Base-by-base conservation (phyloP, 2,797 vertebrate species). In the Rhincodon typus region DNA sequence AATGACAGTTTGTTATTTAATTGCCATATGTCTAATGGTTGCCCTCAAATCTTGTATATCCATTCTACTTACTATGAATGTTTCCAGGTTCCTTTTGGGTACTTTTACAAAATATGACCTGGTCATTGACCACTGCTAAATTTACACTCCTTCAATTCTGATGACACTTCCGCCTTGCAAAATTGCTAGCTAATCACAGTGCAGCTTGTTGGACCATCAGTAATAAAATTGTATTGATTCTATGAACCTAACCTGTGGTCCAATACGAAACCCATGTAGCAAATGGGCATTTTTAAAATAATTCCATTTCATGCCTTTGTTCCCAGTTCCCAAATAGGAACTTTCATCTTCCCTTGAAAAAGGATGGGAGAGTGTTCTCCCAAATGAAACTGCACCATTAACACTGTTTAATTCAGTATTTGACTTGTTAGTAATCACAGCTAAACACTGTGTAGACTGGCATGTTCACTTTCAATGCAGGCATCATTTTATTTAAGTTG, bases 401-500 rank as follows among this genome's bases (percentile, higher is more conserved):
- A 87, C 30, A 94, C 94, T 38, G 95, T 77, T 79, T 38, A 19
- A 95, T 91, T 62, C 57, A 62, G 57, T 94, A 88, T 95, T 72
- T 82, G 62, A 95, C 95, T 53, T 82, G 50, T 87, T 62, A 62
- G 50, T 57, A 62, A 94, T 95, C 21, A 42, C 30, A 27, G 72
- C 69, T n/a, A 38, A 38, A 77, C 87, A 82, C 5, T 62, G 19
- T 57, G 50, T 90, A 30, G 25, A 90, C 17, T 21, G 19, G 25
- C 38, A 38, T 42, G 21, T 67, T 93, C 21, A 42, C 38, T 69
- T 13, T 93, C 66, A 67, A 1, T 77, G 66, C 25, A 5, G 8
- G 30, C 23, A n/a, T 42, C 38, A 19, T 90, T 34, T 34, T 96
- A 96, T 97, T 95, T 96, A 95, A 94, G 96, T 96, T 96, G 96